phyloP scores from a whole-genome alignment of 2,888 invertebrate species.

The Apodemia duryi region DNA sequence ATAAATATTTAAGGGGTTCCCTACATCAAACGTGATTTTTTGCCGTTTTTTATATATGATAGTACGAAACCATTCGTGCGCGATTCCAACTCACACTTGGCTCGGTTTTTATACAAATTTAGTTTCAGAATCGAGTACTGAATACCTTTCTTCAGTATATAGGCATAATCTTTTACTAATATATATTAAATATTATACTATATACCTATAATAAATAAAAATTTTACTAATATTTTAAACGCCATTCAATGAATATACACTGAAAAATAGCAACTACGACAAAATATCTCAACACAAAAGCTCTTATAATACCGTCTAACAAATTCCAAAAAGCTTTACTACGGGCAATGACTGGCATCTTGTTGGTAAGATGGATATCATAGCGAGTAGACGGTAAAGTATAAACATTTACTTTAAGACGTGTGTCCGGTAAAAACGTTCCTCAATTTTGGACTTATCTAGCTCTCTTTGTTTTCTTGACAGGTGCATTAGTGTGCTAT shows the following conservation, averaged over 20 bases:
- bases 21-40: too few species aligned
- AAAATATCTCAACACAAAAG: background rate
- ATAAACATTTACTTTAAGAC: conserved; percentile 76
- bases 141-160: too few species aligned
- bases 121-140: too few species aligned
- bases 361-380: conserved; percentile 58
- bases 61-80: too few species aligned
- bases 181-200: too few species aligned
- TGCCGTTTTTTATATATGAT: too few species aligned
- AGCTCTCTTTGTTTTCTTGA: conserved; percentile 73
- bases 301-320: background rate
- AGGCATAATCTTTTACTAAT: too few species aligned
- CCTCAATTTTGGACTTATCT: conserved; percentile 73
- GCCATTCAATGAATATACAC: background rate
- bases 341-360: conserved; percentile 65
- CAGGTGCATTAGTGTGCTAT: conserved; percentile 78
- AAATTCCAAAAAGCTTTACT: conserved; percentile 19
- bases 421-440: conserved; percentile 51
- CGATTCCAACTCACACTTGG: too few species aligned
- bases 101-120: too few species aligned
- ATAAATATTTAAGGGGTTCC: too few species aligned
- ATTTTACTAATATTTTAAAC: too few species aligned
- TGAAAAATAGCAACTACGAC: background rate
- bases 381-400: conserved; percentile 52
- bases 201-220: too few species aligned